Evolutionary conservation across 2,113 vertebrate species (phyloP).

Genomic region (Prionailurus bengalensis): DNA sequence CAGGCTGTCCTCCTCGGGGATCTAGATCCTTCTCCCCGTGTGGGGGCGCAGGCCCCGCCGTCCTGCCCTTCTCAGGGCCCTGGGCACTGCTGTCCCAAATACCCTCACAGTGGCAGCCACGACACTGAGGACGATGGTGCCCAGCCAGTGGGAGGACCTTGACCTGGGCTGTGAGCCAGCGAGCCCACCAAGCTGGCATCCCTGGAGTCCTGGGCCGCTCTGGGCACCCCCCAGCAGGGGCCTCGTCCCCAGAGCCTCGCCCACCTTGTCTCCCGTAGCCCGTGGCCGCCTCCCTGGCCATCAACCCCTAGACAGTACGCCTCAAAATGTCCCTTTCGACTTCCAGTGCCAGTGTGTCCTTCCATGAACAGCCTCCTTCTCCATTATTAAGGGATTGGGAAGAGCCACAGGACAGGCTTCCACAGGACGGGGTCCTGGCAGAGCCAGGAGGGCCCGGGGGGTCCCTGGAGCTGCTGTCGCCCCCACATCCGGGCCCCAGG

Average conservation of each 20-base stretch:
- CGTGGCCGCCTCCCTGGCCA: not conserved
- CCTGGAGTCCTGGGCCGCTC: not conserved
- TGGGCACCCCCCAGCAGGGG: fast-evolving
- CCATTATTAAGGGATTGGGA: not conserved
- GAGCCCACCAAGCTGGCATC: not conserved
- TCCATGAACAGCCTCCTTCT: not conserved
- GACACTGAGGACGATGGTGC: too few species aligned
- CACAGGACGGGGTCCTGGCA: not conserved
- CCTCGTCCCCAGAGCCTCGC: not conserved
- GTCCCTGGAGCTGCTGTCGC: not conserved
- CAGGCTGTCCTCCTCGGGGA: fast-evolving
- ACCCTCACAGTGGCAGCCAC: too few species aligned
- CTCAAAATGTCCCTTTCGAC: not conserved
- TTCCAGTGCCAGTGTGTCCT: not conserved
- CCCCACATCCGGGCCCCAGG: not conserved
- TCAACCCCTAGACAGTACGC: too few species aligned
- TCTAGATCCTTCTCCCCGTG: too few species aligned
- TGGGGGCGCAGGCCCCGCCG: fast-evolving
- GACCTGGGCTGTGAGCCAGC: not conserved
- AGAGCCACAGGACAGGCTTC: not conserved
- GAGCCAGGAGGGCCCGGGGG: not conserved
- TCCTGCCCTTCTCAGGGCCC: not conserved
- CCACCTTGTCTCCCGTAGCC: not conserved
- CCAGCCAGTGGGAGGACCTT: not conserved
- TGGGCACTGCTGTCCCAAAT: too few species aligned